phyloP scores from a whole-genome alignment of 2,888 invertebrate genomes.

The Drosophila subsilvestris region DNA sequence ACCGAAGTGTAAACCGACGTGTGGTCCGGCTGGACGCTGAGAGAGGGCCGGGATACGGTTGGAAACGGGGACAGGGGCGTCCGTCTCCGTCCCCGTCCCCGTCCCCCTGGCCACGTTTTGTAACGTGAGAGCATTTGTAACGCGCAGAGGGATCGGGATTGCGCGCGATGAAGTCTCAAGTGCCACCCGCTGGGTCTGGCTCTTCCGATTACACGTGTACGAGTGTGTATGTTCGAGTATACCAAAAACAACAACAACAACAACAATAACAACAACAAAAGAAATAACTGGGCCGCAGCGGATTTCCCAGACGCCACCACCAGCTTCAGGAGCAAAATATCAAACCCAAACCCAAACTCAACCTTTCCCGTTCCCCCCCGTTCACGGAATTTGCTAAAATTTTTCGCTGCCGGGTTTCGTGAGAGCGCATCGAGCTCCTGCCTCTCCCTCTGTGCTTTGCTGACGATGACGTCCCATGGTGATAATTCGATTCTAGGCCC shows the following conservation, averaged over 20 bases:
- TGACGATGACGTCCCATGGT: conserved; percentile 58
- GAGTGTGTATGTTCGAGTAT: conserved; percentile 15
- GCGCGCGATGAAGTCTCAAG: conserved; percentile 56
- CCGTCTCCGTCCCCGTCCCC: conserved; percentile 13
- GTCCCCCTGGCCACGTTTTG: conserved; percentile 54
- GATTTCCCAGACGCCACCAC: conserved; percentile 75
- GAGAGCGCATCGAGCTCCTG: conserved; percentile 54
- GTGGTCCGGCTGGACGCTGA: conserved; percentile 55
- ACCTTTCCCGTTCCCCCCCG: conserved; percentile 28
- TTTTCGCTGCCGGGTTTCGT: conserved; percentile 57
- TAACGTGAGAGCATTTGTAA: conserved; percentile 78
- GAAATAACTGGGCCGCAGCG: conserved; percentile 42
- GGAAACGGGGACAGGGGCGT: conserved; percentile 8
- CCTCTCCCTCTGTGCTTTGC: background rate
- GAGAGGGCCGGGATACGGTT: background rate
- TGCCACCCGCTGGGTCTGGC: conserved; percentile 71
- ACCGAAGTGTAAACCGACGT: conserved; percentile 76
- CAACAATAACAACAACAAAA: conserved; percentile 20
- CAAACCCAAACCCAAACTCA: background rate
- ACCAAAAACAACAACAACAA: conserved; percentile 17
- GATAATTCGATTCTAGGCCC: conserved; percentile 73
- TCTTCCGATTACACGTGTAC: conserved; percentile 75
- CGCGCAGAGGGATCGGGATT: conserved; percentile 57
- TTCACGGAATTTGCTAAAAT: conserved; percentile 22
- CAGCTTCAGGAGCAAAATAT: conserved; percentile 39